Evolutionary conservation across 2,113 vertebrate species (phyloP).

Genomic region (Tupaia chinensis): DNA sequence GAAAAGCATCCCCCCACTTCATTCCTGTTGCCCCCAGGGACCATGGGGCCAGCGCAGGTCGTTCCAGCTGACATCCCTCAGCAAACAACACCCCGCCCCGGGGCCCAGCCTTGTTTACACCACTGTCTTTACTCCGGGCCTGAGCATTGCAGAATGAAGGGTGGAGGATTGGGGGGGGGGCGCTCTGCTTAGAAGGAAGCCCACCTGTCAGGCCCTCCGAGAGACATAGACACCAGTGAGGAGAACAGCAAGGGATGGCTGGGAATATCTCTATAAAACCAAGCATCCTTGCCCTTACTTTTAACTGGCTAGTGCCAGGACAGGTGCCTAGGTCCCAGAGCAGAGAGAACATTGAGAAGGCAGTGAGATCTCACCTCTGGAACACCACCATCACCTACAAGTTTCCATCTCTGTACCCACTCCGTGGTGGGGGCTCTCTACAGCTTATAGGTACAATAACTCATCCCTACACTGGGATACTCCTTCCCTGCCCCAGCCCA

Average conservation of each 20-base stretch:
- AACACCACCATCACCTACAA: background rate
- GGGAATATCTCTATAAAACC: background rate
- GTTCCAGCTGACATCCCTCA: background rate
- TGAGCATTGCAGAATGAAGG: background rate
- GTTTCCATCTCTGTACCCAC: background rate
- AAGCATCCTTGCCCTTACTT: background rate
- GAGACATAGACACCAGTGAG: background rate
- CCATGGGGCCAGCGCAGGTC: conserved; percentile 44
- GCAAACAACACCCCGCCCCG: background rate
- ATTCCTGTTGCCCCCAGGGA: conserved; percentile 69
- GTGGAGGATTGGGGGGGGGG: background rate
- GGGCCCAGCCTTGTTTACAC: conserved; percentile 32
- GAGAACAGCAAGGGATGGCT: background rate
- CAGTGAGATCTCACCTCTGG: background rate
- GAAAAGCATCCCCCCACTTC: conserved; percentile 57
- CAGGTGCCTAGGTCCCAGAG: background rate
- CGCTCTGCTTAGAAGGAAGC: background rate
- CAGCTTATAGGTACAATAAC: background rate
- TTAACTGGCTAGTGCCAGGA: background rate
- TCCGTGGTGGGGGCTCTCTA: background rate
- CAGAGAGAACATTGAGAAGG: background rate
- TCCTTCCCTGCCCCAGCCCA: background rate
- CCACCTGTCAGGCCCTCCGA: background rate
- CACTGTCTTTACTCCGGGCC: background rate
- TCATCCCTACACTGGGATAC: background rate